Percentiles rank a stretch among this genome's conserved stretches.
These are phyloP conservation scores for Vombatus ursinus DNA, from an alignment of 2,113 vertebrate genomes.

Conservation along the genomic window DNA sequence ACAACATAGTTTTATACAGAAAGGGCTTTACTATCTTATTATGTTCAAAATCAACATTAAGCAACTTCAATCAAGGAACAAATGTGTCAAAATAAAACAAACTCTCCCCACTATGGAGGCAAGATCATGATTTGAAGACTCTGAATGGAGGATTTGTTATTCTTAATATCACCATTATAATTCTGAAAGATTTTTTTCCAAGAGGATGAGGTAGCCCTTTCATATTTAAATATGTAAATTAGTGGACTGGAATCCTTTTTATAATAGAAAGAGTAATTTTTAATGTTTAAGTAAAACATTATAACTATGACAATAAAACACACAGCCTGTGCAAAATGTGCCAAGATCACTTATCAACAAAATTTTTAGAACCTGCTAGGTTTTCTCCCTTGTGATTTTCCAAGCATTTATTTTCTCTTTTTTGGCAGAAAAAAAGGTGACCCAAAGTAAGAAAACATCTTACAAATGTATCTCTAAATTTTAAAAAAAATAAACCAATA, in stretches of 20 bases:
- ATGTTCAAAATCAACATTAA: neutral
- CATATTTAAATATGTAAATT: neutral
- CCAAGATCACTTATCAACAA: neutral
- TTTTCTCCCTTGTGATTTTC: neutral
- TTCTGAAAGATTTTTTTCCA: neutral
- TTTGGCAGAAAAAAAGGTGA: neutral
- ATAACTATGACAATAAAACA: neutral
- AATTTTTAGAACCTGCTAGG: neutral
- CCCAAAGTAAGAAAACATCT: neutral
- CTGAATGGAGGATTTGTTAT: conserved; percentile 29
- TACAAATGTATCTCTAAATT: neutral
- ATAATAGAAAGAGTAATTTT: neutral
- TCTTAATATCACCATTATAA: conserved; percentile 10
- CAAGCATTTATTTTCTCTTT: neutral
- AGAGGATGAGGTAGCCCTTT: neutral
- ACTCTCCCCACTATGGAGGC: neutral
- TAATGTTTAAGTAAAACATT: neutral
- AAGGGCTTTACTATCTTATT: neutral
- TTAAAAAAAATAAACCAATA: neutral
- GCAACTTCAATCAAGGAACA: conserved; percentile 24
- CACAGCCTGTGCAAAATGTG: neutral
- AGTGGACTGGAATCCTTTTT: neutral
- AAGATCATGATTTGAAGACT: neutral
- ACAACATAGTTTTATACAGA: conserved; percentile 14
- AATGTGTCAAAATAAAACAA: neutral